Conservation (phyloP, 2,888 invertebrate species). For the Nephrotoma guestfalica region DNA sequence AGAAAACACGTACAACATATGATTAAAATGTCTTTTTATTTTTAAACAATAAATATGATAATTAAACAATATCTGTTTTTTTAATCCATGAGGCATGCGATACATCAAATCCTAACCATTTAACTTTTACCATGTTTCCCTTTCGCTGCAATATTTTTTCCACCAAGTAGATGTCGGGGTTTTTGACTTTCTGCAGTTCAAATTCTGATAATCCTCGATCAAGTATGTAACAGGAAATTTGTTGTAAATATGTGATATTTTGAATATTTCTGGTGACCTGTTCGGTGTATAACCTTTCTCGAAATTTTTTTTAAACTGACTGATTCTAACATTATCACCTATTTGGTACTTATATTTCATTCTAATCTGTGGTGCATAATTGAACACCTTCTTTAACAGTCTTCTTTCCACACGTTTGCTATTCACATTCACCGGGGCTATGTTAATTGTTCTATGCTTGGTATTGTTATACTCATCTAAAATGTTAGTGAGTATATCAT, state of each 20-base stretch:
- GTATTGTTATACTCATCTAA: constrained; percentile 19
- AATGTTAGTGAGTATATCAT: constrained; percentile 11
- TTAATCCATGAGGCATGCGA: not conserved
- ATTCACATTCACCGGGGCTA: constrained; percentile 19
- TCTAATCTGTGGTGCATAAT: constrained; percentile 14
- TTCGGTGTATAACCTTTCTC: constrained; percentile 23
- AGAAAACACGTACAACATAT: too few species aligned
- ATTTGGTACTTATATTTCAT: constrained; percentile 11
- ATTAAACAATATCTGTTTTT: not conserved
- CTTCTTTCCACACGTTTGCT: constrained; percentile 16
- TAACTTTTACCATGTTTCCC: constrained; percentile 15
- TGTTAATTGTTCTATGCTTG: constrained; percentile 22
- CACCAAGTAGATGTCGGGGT: constrained; percentile 15
- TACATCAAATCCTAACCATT: not conserved
- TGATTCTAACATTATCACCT: constrained; percentile 22
- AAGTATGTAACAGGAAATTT: constrained; percentile 18
- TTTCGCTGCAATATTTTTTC: too few species aligned
- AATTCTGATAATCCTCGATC: constrained; percentile 18
- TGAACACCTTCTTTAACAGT: constrained; percentile 15
- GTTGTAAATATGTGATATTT: constrained; percentile 14
- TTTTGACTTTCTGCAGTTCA: constrained; percentile 16
- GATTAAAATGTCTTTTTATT: too few species aligned
- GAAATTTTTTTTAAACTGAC: constrained; percentile 19
- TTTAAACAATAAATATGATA: too few species aligned
- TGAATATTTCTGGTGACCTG: constrained; percentile 24